phyloP scores from a whole-genome alignment of 53 echinoderm and acorn worm genomes.

The Zoroaster sp. region DNA sequence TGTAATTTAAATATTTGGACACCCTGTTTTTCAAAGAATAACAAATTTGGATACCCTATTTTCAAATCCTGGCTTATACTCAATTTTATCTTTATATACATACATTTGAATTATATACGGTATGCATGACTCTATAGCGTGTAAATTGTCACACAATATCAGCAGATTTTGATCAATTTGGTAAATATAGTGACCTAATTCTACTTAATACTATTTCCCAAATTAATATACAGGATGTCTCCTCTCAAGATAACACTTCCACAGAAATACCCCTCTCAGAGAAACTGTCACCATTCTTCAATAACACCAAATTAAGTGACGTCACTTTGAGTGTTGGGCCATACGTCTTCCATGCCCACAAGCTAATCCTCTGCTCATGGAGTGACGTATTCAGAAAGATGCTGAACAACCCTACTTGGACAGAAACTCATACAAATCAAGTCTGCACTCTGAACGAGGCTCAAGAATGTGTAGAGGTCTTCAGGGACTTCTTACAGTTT shows the following conservation, averaged over 20 bases:
- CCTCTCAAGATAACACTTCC: not conserved
- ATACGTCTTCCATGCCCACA: slow-evolving; percentile 62
- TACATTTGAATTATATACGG: no score
- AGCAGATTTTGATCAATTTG: no score
- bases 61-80: no score
- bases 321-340: slow-evolving; percentile 61
- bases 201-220: no score
- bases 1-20: no score
- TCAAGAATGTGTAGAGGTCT: slow-evolving; percentile 21
- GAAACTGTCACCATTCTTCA: not conserved
- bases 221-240: no score
- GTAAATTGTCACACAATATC: no score
- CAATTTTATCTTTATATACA: no score
- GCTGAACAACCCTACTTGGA: not conserved
- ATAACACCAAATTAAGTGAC: slow-evolving; percentile 48
- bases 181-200: no score
- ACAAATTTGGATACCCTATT: no score
- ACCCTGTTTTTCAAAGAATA: no score
- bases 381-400: slow-evolving; percentile 78
- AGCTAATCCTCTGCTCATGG: slow-evolving; percentile 73
- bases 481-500: slow-evolving; percentile 71
- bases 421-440: not conserved
- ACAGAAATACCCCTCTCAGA: not conserved
- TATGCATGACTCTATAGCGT: no score
- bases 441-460: not conserved